Conservation (phyloP, 2,113 vertebrate genomes). For the Pontoporia blainvillei region DNA sequence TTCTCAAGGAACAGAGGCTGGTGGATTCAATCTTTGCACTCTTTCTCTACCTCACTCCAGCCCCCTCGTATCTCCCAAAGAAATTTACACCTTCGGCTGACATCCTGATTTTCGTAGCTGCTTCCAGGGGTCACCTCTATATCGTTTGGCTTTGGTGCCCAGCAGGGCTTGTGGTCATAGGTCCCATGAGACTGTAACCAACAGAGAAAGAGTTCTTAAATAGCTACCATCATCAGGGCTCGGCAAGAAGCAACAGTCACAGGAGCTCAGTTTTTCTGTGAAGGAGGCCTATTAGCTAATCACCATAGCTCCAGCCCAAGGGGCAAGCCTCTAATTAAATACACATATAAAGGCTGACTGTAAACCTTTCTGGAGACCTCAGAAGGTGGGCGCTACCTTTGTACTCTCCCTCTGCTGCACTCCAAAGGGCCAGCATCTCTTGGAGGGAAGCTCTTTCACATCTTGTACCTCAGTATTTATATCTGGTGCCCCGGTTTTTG, state of each 20-base stretch:
- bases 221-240: background rate
- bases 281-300: background rate
- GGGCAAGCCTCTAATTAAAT: background rate
- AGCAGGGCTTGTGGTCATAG: background rate
- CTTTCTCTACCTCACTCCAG: background rate
- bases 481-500: background rate
- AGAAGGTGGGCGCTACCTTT: too few species aligned
- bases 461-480: background rate
- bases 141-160: background rate
- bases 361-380: background rate
- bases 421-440: background rate
- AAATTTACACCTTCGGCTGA: background rate
- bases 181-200: background rate
- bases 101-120: background rate
- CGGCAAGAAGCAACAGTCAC: background rate
- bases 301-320: too few species aligned
- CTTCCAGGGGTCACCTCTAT: background rate
- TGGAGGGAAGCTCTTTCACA: background rate
- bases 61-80: background rate
- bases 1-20: background rate
- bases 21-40: background rate
- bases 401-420: background rate
- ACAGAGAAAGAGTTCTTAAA: background rate
- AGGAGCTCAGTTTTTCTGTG: background rate
- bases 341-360: background rate